Conservation (phyloP, 2,113 vertebrate species). For the Chlamydotis undulata region DNA sequence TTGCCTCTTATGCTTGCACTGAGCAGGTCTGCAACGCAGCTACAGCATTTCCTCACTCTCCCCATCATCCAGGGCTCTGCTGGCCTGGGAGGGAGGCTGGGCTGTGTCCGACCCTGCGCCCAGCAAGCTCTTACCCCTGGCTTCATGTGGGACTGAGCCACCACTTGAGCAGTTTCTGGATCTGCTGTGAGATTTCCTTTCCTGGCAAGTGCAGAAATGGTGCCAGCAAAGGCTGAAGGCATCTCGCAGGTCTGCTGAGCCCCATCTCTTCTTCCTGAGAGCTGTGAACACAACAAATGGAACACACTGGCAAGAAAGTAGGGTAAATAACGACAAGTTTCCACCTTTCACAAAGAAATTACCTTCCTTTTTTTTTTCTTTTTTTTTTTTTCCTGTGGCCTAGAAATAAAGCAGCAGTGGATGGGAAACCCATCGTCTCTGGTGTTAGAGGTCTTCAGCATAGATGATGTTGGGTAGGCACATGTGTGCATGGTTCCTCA, state of each 20-base stretch:
- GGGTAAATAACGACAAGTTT: not conserved
- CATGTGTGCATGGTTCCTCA: accelerated
- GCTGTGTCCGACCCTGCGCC: not conserved
- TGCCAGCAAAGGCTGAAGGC: not conserved
- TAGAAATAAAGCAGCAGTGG: not conserved
- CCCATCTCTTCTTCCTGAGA: not conserved
- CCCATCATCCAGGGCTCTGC: not conserved
- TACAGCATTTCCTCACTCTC: not conserved
- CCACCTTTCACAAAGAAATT: not conserved
- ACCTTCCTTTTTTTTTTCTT: not conserved
- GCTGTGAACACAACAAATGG: not conserved
- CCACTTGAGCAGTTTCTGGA: not conserved
- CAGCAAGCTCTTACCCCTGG: not conserved
- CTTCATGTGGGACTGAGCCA: not conserved
- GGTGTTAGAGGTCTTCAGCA: not conserved
- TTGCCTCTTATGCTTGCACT: not conserved
- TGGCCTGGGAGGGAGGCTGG: not conserved
- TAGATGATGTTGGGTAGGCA: not conserved
- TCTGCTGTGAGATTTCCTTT: not conserved
- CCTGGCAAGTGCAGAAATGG: not conserved
- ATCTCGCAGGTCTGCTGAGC: not conserved
- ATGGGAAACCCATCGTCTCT: not conserved
- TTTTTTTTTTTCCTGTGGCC: not conserved
- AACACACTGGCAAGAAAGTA: not conserved
- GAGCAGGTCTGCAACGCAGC: not conserved